Conservation (phyloP, 2,888 invertebrate genomes). For the Prenolepis imparis region DNA sequence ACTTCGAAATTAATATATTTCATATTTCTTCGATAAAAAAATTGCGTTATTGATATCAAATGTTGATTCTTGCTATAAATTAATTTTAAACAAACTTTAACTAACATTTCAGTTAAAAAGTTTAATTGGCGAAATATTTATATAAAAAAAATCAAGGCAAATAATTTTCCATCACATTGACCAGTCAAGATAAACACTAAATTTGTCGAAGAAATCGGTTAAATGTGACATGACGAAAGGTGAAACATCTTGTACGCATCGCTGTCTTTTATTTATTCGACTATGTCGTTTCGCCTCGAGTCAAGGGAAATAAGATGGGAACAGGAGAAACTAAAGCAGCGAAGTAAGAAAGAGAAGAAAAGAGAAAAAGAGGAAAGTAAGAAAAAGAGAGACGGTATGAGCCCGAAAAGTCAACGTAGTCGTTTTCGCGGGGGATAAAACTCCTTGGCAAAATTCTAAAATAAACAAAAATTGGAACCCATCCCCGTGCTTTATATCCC, state of each 20-base stretch:
- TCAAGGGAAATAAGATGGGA: constrained; percentile 63
- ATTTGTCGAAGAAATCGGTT: constrained; percentile 22
- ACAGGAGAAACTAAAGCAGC: constrained; percentile 18
- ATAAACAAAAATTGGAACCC: constrained; percentile 75
- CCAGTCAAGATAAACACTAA: not conserved
- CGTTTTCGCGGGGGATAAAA: constrained; percentile 66
- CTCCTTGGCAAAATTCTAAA: constrained; percentile 69
- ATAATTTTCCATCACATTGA: not conserved
- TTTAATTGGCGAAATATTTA: constrained; percentile 6
- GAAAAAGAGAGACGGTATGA: not conserved
- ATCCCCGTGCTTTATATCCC: constrained; percentile 70
- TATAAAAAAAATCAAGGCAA: not conserved
- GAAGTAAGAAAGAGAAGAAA: constrained; percentile 6
- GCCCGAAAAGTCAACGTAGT: constrained; percentile 63
- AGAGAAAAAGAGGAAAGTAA: constrained; percentile 16
- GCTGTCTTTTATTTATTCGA: constrained; percentile 68
- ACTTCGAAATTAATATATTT: not conserved
- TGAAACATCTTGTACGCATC: constrained; percentile 31
- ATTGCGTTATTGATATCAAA: constrained; percentile 21
- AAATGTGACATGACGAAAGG: constrained; percentile 28
- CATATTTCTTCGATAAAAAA: not conserved
- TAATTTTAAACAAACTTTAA: constrained; percentile 14
- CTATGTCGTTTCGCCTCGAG: constrained; percentile 58
- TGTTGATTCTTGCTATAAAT: not conserved
- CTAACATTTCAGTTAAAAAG: not conserved